Conservation (phyloP, 1,140 invertebrate species). For the Harpegnathos saltator region DNA sequence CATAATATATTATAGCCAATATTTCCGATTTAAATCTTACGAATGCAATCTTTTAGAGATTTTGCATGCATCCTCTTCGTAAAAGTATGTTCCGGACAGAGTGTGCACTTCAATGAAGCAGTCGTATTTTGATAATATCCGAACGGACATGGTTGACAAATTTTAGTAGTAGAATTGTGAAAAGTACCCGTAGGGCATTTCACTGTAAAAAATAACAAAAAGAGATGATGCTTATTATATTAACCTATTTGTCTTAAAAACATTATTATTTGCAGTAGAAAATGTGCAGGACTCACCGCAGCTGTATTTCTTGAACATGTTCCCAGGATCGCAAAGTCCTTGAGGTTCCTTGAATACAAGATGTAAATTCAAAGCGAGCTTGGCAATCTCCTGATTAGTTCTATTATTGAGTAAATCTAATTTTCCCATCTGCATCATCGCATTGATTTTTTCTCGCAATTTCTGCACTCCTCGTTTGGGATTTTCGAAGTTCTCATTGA, state of each 20-base stretch:
- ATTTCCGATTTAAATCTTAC: constrained; percentile 79
- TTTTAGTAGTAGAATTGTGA: constrained; percentile 86
- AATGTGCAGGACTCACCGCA: constrained; percentile 72
- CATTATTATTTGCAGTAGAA: neutral
- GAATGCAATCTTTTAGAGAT: constrained; percentile 87
- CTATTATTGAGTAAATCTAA: constrained; percentile 73
- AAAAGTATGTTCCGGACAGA: constrained; percentile 88
- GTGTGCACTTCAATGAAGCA: constrained; percentile 86
- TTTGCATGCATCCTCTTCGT: constrained; percentile 87
- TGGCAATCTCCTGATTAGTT: constrained; percentile 76
- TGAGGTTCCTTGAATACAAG: constrained; percentile 72
- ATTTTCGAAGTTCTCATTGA: constrained; percentile 74
- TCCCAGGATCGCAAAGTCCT: constrained; percentile 77
- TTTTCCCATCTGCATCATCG: constrained; percentile 69
- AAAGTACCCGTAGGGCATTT: constrained; percentile 90
- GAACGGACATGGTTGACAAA: constrained; percentile 87
- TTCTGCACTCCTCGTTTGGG: constrained; percentile 70
- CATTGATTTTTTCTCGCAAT: constrained; percentile 71
- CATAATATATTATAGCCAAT: neutral
- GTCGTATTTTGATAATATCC: constrained; percentile 88
- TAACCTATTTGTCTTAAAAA: too few species aligned
- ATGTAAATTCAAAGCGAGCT: constrained; percentile 76
- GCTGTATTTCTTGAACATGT: constrained; percentile 73
- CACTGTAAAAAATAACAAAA: constrained; percentile 81
- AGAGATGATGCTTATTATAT: too few species aligned